phyloP scores from a whole-genome alignment of 2,888 invertebrate genomes.

The Ophion costatus region DNA sequence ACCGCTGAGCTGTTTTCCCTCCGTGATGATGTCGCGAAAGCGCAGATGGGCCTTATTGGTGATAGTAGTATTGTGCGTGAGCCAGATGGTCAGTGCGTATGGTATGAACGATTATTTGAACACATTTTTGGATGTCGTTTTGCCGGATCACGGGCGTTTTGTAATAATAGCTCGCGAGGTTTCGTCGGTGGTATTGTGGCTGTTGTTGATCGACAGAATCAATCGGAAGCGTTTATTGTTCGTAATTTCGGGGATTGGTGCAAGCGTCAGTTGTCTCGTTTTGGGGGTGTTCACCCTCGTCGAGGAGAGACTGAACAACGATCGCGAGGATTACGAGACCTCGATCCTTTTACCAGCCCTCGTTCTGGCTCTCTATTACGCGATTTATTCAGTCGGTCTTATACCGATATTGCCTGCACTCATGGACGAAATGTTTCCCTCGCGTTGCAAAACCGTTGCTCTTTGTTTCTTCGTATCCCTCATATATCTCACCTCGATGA shows the following conservation, averaged over 20 bases:
- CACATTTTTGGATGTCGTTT: slow-evolving; percentile 49
- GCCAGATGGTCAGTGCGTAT: slow-evolving; percentile 69
- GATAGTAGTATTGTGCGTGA: slow-evolving; percentile 63
- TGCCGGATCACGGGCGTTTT: slow-evolving; percentile 59
- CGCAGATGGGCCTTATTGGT: slow-evolving; percentile 33
- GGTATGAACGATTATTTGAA: slow-evolving; percentile 67
- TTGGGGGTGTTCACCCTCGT: slow-evolving; percentile 61
- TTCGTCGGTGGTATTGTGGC: slow-evolving; percentile 62
- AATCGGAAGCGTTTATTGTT: slow-evolving; percentile 65
- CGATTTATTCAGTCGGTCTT: slow-evolving; percentile 68
- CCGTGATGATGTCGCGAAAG: slow-evolving; percentile 7
- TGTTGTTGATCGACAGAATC: slow-evolving; percentile 66
- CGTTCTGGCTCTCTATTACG: slow-evolving; percentile 67
- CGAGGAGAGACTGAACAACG: slow-evolving; percentile 1
- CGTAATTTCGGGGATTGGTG: slow-evolving; percentile 64
- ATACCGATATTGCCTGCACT: slow-evolving; percentile 70
- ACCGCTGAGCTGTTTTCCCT: not conserved
- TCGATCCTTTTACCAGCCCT: slow-evolving; percentile 39
- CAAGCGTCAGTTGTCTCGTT: slow-evolving; percentile 67
- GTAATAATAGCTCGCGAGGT: slow-evolving; percentile 65
- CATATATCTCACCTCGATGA: slow-evolving; percentile 65
- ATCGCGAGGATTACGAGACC: not conserved
- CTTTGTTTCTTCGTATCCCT: slow-evolving; percentile 63
- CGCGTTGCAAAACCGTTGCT: slow-evolving; percentile 65
- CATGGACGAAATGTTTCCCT: slow-evolving; percentile 70